Evolutionary conservation across 1,140 invertebrate genomes (phyloP), one percentile per base, ranked within the genome.

Genomic region (Drosophila kohkoa): DNA sequence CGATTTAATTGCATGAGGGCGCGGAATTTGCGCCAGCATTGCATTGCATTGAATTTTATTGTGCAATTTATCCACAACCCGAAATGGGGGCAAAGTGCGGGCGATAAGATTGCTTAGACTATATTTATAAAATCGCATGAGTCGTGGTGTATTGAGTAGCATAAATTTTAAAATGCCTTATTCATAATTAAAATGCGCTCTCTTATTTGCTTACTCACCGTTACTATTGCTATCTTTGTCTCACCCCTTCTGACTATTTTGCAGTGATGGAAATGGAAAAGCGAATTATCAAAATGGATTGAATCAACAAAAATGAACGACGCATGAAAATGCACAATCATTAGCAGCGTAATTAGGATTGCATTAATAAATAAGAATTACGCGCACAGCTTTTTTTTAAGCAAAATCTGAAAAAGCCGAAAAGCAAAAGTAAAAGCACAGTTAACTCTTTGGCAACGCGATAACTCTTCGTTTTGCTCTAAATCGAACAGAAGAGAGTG

Each of bases 361-460:
- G 20, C 43, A 67, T 51, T 16, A 38, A 60, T 54, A 25, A 51
- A 28, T 38, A 13, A 30, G 30, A 16, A 68, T 64, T 48, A 55
- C 35, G 10, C 49, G 11, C 7, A 16, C 32, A 52, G 8, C 28
- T 63, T 49, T 25, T 25, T 25, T 48, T 13, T 32, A 20, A 46
- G 41, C 41, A 55, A 54, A 15, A 15, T 7, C 41, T 10, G 4
- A 13, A 30, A 55, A 49, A 48, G 10, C 15, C 45, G 35, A 25
- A 63, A 32, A 51, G 15, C 45, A 71, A 64, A 71, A 64, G 69
- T 64, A 80, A 77, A 79, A 70, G 60, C 77, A 82, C 72, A 55
- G 52, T 58, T 28, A 68, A 77, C 59, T 58, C 70, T 74, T 63
- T 63, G 5, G 43, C 43, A 63, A 35, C 25, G 32, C 25, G 32